Evolutionary conservation across 1,140 invertebrate species (phyloP).

Genomic region (Euglossa dilemma): DNA sequence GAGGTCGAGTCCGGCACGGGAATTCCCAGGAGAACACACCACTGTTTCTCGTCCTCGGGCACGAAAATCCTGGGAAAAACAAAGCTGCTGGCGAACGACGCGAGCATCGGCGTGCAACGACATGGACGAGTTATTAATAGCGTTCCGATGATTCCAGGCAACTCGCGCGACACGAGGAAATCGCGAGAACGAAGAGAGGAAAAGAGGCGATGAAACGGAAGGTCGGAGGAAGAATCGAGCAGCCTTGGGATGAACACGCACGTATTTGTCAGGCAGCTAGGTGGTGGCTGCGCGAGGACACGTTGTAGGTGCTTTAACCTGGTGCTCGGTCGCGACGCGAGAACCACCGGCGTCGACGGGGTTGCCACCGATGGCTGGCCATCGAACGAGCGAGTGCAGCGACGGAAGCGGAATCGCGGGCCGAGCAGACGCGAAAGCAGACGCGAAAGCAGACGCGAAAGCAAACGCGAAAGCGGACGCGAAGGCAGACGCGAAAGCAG

Average conservation of each 20-base stretch:
- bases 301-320: background rate
- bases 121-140: slow-evolving; percentile 25
- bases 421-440: too few relatives aligned
- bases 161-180: slow-evolving; percentile 1
- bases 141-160: background rate
- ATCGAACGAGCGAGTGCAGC: background rate
- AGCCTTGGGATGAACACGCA: slow-evolving; percentile 4
- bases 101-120: slow-evolving; percentile 31
- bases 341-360: background rate
- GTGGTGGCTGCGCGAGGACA: background rate
- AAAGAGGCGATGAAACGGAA: background rate
- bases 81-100: background rate
- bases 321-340: background rate
- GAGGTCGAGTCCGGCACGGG: too few relatives aligned
- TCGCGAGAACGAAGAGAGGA: background rate
- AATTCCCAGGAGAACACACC: background rate
- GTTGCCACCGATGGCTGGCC: background rate
- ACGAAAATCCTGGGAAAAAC: background rate
- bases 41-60: background rate
- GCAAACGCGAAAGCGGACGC: too few relatives aligned
- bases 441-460: too few relatives aligned
- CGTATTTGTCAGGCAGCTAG: background rate
- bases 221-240: background rate
- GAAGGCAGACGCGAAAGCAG: slow-evolving; percentile 27
- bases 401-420: too few relatives aligned